Base-by-base conservation (phyloP, 2,888 invertebrate genomes). In the Dasypolia templi region DNA sequence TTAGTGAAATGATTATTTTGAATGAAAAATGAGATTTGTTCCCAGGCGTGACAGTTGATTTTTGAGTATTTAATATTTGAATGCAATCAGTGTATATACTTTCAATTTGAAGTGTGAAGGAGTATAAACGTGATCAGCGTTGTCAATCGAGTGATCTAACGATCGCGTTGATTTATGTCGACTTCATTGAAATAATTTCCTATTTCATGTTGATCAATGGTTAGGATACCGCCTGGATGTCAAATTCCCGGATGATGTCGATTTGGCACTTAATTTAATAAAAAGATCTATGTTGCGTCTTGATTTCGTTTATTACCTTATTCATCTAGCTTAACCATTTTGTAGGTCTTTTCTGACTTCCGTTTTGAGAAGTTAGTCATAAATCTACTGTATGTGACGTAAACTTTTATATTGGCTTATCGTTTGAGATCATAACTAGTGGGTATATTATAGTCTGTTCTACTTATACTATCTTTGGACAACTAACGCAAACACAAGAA, bases 131-230 rank as follows among this genome's bases (percentile, higher is more conserved):
- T 80, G 76, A 72, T 76, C 73, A 64, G 67, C 51, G 66, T 77
- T 86, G 87, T 86, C 86, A 88, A 82, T 84, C 62, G 70, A 72
- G 26, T 79, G 81, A 76, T 77, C 66, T 86, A 72, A 63, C 66
- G 72, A 63, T 72, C 62, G 56, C 79, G 61, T 85, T 77, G 83
- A 84, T 83, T 87, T 85, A 83, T 85, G 69, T 79, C 9, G 17
- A 79, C 66, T 85, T 81, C 76, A 85, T 77, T 72, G 35, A 84
- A 68, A 81, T 75, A 72, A 82, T 77, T 78, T 64, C 46, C 61
- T 69, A 70, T 68, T 74, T 66, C 5, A 29, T 56, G 44, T 61
- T 75, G 46, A 71, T 83, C 19, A 35, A 46, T 64, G 29, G 39
- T n/a, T 46, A 59, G 35, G n/a, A 32, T 72, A 44, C 12, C 14